Base-by-base conservation (phyloP, 2,888 invertebrate genomes). In the Rhabditophanes sp. region DNA sequence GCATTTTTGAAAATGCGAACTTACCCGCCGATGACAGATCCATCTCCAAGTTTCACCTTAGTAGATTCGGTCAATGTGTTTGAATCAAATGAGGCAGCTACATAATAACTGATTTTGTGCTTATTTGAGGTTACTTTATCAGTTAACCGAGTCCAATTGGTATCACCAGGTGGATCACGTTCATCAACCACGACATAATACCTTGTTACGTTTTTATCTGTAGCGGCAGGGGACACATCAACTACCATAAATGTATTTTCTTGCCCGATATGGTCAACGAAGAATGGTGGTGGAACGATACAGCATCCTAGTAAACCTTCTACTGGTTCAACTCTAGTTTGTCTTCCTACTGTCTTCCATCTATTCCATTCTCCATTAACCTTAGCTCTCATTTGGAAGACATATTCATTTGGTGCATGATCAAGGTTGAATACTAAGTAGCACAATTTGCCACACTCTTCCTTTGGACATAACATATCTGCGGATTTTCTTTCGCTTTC, bases 181-280 rank as follows among this genome's bases (percentile, higher is more conserved):
- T 57, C 57, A 36, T 64, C 64, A 15, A 64, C 62, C 4, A 65
- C 53, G 9, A 64, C 59, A 30, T 57, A 64, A 42, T 65, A 64
- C 7, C 64, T 50, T 45, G 53, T 54, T 35, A 64, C 46, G 37
- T 63, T 51, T 33, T 47, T 46, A 18, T 56, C 54, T n/a, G 64
- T 63, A 24, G 50, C 45, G 3, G 62, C 55, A 3, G 64, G 65
- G 19, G 46, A 46, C 18, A 64, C 50, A 28, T 48, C 45, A 2
- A 64, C 49, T 20, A 56, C 51, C 57, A 48, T 50, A 32, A 37
- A 49, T 6, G 65, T 61, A 22, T 48, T 59, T 5, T 48, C 46
- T 1, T 46, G 39, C 20, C 57, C 58, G 32, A 64, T 55, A 41
- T 56, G 52, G 25, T 59, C 53, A 14, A 64, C 56, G 16, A 46